Evolutionary conservation across 23 tunicate species (phyloP), one percentile per base, ranked within the genome.

Genomic region (Styela clava): DNA sequence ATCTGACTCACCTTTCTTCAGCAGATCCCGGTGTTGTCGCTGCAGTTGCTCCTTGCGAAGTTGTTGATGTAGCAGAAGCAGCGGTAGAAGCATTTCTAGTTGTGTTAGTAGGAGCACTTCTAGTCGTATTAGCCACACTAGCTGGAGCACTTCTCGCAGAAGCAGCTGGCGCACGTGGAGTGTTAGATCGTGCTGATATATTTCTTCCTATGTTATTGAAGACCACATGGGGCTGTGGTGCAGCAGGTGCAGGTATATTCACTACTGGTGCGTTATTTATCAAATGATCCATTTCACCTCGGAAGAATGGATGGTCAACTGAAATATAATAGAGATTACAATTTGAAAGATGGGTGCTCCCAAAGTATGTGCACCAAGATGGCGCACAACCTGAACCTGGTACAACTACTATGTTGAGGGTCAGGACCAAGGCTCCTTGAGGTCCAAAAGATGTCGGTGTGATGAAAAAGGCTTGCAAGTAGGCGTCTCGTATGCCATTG

Each of bases 291-390:
- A 44, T 44, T 12, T 44, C 56, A 5, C 71, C 30, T 67, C 31
- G 71, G 31, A 67, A 29, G 31, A 67, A 25, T n/a, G 71, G 71
- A 67, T 67, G 71, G 71, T 61, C 64, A 61, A 61, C 64, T 61
- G n/a, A 61, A 61, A 61, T 61, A 56, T 20, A 56, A 56, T 18
- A 56, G 64, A 61, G 0, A 61, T 61, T 61, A 61, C 22, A 61
- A 61, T n/a, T n/a, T n/a, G n/a, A n/a, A n/a, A n/a, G n/a, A n/a
- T n/a, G n/a, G n/a, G n/a, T n/a, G n/a, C n/a, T n/a, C n/a, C n/a
- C n/a, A n/a, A n/a, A n/a, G n/a, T n/a, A n/a, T n/a, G n/a, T n/a
- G n/a, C n/a, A n/a, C n/a, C n/a, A n/a, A n/a, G n/a, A n/a, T n/a
- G n/a, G n/a, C n/a, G n/a, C n/a, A n/a, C n/a, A n/a, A n/a, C n/a